Evolutionary conservation across 2,113 vertebrate species (phyloP).

Genomic region (Hiodon alosoides): DNA sequence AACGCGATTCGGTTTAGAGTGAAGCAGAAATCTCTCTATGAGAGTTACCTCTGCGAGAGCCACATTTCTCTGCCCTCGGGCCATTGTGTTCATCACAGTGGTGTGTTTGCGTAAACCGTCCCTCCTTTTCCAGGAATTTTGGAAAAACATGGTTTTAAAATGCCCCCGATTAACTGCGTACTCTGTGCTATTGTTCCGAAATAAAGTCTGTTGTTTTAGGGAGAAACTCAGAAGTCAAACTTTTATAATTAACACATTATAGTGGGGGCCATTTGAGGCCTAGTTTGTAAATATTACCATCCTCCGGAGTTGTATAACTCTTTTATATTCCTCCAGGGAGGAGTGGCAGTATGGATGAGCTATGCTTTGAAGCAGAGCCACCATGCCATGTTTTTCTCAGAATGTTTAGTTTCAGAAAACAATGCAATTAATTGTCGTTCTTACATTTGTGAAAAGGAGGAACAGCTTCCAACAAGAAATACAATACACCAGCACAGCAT

Average conservation of each 20-base stretch:
- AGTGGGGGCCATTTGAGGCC: slow-evolving; percentile 3
- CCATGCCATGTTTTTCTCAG: slow-evolving; percentile 12
- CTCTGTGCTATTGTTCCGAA: background rate
- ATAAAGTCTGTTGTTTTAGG: background rate
- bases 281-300: slow-evolving; percentile 13
- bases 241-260: slow-evolving; percentile 9
- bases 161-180: slow-evolving; percentile 2
- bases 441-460: slow-evolving; percentile 20
- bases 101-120: background rate
- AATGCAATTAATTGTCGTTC: slow-evolving; percentile 23
- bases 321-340: slow-evolving; percentile 16
- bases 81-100: background rate
- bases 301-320: slow-evolving; percentile 11
- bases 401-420: slow-evolving; percentile 25
- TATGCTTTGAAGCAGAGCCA: slow-evolving; percentile 10
- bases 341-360: background rate
- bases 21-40: background rate
- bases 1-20: background rate
- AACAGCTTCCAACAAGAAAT: slow-evolving; percentile 14
- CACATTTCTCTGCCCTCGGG: background rate
- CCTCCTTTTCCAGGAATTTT: background rate
- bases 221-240: slow-evolving; percentile 10
- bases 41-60: background rate
- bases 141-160: background rate
- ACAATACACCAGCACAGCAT: slow-evolving; percentile 3